Conservation (phyloP, 2,888 invertebrate genomes). For the Cosmia trapezina region DNA sequence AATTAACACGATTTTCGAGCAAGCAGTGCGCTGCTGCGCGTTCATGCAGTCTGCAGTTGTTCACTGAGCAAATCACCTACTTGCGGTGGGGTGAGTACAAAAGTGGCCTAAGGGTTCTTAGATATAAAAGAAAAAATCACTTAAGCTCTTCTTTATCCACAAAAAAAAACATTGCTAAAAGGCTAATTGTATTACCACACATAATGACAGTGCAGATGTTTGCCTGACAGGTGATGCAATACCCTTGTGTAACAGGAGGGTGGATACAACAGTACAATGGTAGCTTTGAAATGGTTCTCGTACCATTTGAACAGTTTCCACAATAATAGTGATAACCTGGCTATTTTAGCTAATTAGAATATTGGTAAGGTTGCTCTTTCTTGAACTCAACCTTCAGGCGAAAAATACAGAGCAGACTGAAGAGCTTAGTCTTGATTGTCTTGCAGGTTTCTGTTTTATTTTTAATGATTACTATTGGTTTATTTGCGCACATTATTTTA, state of each 20-base stretch:
- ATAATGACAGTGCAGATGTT: neutral
- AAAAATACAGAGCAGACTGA: neutral
- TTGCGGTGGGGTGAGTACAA: neutral
- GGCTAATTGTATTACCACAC: neutral
- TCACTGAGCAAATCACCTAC: neutral
- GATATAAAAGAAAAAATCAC: conserved; percentile 10
- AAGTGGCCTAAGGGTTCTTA: neutral
- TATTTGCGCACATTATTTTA: neutral
- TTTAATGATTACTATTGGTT: neutral
- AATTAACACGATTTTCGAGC: neutral
- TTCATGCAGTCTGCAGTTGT: neutral
- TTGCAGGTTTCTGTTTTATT: too few relatives aligned
- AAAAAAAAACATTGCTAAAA: neutral
- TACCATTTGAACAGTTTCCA: neutral
- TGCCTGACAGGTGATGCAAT: neutral
- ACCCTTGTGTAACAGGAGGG: neutral
- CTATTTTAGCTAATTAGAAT: neutral
- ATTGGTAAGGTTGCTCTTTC: neutral
- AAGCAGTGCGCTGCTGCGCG: too few relatives aligned
- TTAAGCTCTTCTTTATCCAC: neutral
- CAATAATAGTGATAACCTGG: neutral
- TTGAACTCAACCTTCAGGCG: neutral
- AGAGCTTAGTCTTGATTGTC: neutral
- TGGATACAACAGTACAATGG: conserved; percentile 2
- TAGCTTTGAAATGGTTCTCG: neutral